A percentile compares a stretch with the other conserved stretches of the same genome.
These are phyloP conservation scores for Cosmorhoe ocellata DNA, from an alignment of 2,888 invertebrate species.

Conservation along the genomic window DNA sequence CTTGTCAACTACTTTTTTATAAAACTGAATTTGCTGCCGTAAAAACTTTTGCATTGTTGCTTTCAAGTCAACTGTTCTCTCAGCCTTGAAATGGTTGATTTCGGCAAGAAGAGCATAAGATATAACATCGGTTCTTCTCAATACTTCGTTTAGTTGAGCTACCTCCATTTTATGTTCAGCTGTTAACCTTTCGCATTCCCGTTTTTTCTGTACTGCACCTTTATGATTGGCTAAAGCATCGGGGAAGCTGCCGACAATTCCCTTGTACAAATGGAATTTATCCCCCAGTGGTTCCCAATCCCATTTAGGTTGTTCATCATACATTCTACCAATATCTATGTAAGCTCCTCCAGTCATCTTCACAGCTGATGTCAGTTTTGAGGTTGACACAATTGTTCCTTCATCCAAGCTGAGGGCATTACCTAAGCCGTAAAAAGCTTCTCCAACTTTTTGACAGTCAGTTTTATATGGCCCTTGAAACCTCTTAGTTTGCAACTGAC, in stretches of 20 bases:
- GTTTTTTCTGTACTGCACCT: constrained; percentile 93
- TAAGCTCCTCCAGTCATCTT: constrained; percentile 94
- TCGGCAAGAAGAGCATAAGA: constrained; percentile 97
- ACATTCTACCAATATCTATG: constrained; percentile 93
- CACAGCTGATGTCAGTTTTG: constrained; percentile 89
- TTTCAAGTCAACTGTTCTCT: constrained; percentile 93
- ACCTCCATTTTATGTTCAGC: constrained; percentile 92
- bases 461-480: constrained; percentile 92
- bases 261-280: constrained; percentile 96
- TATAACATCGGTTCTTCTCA: constrained; percentile 93
- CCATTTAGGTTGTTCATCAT: constrained; percentile 93
- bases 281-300: constrained; percentile 96
- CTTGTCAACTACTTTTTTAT: constrained; percentile 90
- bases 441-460: constrained; percentile 95
- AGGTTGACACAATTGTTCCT: constrained; percentile 83
- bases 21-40: constrained; percentile 94
- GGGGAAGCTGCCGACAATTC: constrained; percentile 94
- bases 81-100: constrained; percentile 95
- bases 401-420: constrained; percentile 92
- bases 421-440: constrained; percentile 92
- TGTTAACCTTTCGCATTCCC: constrained; percentile 91
- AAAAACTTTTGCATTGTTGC: constrained; percentile 93
- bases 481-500: constrained; percentile 93
- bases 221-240: constrained; percentile 95
- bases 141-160: constrained; percentile 90